A percentile compares a stretch with the other conserved stretches of the same genome.
phyloP scores from a whole-genome alignment of 1,140 invertebrate genomes.

The Trichonephila clavata region DNA sequence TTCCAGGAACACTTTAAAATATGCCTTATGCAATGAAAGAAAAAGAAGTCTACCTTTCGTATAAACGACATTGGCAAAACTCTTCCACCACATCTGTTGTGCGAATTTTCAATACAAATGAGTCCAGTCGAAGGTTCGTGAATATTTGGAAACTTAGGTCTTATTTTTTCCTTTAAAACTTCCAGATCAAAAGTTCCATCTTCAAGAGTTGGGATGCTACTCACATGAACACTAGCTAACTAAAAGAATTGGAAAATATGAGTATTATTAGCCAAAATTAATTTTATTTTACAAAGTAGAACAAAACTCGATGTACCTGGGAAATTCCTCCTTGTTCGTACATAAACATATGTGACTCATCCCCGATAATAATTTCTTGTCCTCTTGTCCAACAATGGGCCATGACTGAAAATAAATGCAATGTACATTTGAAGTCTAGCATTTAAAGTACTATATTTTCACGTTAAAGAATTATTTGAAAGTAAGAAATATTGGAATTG shows the following conservation, averaged over 20 bases:
- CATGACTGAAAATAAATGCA: slow-evolving; percentile 86
- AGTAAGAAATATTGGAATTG: too few relatives aligned
- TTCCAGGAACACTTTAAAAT: too few relatives aligned
- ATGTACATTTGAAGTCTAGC: background rate
- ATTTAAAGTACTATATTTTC: too few relatives aligned
- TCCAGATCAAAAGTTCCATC: slow-evolving; percentile 94
- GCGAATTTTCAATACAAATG: slow-evolving; percentile 95
- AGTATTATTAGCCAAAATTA: too few relatives aligned
- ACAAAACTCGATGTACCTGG: slow-evolving; percentile 82
- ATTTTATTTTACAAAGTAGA: background rate
- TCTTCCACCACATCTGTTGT: slow-evolving; percentile 93
- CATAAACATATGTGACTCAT: slow-evolving; percentile 89
- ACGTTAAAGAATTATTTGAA: too few relatives aligned
- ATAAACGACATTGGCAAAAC: slow-evolving; percentile 90
- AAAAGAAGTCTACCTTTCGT: slow-evolving; percentile 83
- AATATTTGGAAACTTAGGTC: slow-evolving; percentile 83
- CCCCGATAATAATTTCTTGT: slow-evolving; percentile 91
- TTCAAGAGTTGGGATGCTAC: slow-evolving; percentile 86
- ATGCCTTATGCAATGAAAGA: background rate
- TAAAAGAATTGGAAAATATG: slow-evolving; percentile 80
- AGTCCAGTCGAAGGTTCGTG: slow-evolving; percentile 91
- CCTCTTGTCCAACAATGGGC: slow-evolving; percentile 92
- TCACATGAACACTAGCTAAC: slow-evolving; percentile 89
- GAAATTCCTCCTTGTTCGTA: slow-evolving; percentile 91
- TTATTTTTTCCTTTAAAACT: slow-evolving; percentile 86